A percentile compares a stretch with the other conserved stretches of the same genome.
phyloP scores from a whole-genome alignment of 2,888 invertebrate species.

The Palloptera scutellata region DNA sequence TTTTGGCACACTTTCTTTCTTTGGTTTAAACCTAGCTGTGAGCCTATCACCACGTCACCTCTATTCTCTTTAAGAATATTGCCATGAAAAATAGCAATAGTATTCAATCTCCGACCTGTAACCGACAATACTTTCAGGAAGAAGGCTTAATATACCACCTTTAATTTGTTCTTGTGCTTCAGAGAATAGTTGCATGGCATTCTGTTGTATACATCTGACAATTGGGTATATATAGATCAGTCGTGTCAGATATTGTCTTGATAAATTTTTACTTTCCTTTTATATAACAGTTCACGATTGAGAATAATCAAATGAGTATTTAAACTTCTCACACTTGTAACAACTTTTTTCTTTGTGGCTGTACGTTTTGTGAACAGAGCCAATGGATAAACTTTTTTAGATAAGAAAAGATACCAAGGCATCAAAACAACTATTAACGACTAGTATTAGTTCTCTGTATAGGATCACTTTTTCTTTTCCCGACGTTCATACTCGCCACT shows the following conservation, averaged over 20 bases:
- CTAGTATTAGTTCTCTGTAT: slow-evolving; percentile 9
- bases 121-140: slow-evolving; percentile 23
- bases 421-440: slow-evolving; percentile 11
- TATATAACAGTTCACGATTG: slow-evolving; percentile 19
- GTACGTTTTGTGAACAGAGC: slow-evolving; percentile 23
- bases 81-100: slow-evolving; percentile 25
- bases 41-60: slow-evolving; percentile 23
- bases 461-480: slow-evolving; percentile 9
- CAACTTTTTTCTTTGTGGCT: slow-evolving; percentile 23
- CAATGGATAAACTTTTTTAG: slow-evolving; percentile 11
- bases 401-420: slow-evolving; percentile 6
- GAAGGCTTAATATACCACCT: slow-evolving; percentile 17
- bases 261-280: slow-evolving; percentile 6
- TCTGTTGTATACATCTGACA: slow-evolving; percentile 23
- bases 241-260: slow-evolving; percentile 15
- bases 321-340: slow-evolving; percentile 26
- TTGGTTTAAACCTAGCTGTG: slow-evolving; percentile 19
- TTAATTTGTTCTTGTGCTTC: slow-evolving; percentile 24
- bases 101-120: slow-evolving; percentile 25
- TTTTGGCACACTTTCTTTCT: slow-evolving; percentile 18
- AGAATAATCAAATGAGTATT: slow-evolving; percentile 22
- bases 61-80: slow-evolving; percentile 8
- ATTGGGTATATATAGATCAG: slow-evolving; percentile 23
- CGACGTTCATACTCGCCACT: not conserved
- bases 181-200: slow-evolving; percentile 28